Base-by-base conservation (phyloP, 2,888 invertebrate genomes). In the Thalpophila matura region DNA sequence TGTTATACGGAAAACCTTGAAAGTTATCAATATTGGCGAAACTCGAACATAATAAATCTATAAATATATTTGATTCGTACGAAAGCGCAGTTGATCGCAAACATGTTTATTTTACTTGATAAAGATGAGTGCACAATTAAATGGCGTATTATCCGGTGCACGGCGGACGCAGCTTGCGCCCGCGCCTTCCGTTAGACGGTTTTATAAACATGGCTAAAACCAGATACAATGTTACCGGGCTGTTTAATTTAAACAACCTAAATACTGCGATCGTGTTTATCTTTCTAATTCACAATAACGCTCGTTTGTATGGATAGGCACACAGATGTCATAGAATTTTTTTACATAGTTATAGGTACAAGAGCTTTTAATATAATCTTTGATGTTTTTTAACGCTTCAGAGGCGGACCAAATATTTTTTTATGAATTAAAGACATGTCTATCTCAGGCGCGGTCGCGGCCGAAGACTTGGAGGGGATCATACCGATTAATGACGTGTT, bases 101-200 rank as follows among this genome's bases (percentile, higher is more conserved):
- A 49, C 14, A 37, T 55, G 16, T 51, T 60, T 62, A 40, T 67
- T 42, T 54, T 33, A 40, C 29, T 53, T 60, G 65, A 77, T 72
- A 78, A 79, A 79, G 73, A 81, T 74, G 74, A 64, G 67, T 71
- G 69, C 77, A 74, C 64, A 65, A 71, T 71, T 79, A 83, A 84
- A 82, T 76, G 70, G 71, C 74, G 73, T 69, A 79, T 81, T 82
- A 83, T 85, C 86, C 86, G 85, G 85, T 77, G 82, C 74, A 50
- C 67, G 58, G 76, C 89, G 89, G 91, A 91, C 84, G 89, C 89
- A 90, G 87, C 90, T 86, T 89, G 88, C 85, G 74, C 61, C 82
- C 10, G 83, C 85, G 88, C 75, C 88, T 91, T 92, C 91, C 92
- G 90, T 77, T 71, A 73, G 38, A 59, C 62, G 49, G 55, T 35